Evolutionary conservation across 1,140 invertebrate genomes (phyloP), one percentile per base, ranked within the genome.

Genomic region (Ceratitis capitata): DNA sequence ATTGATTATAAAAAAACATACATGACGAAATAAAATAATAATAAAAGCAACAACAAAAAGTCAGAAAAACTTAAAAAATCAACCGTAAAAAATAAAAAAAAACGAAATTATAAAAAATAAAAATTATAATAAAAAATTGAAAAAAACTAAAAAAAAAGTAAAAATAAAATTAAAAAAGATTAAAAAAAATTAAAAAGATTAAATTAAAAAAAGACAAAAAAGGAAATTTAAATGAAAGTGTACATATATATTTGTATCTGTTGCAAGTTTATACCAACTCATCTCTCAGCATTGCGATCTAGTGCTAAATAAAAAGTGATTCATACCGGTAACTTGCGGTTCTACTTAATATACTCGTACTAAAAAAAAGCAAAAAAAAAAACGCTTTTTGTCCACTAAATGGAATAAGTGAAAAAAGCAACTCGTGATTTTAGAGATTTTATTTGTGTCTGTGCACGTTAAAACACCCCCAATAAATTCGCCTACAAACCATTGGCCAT

Each of bases 251-350:
- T 78, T 78, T n/a, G 69, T 78, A 19, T 7, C 19, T 45, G 42
- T 78, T 23, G 69, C 69, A 78, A 78, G 35, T 45, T n/a, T 78
- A 39, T 9, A 78, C 29, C n/a, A n/a, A n/a, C n/a, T 69, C 12
- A 45, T 56, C n/a, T 23, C n/a, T 5, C 51, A 26, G 42, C n/a
- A n/a, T n/a, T n/a, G n/a, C 10, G 35, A 78, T 45, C 42, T 78
- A 35, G 69, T 78, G 35, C 69, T 78, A 45, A 78, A 78, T 56
- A 42, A 78, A 78, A 45, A 45, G 35, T 78, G 69, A 78, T 78
- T 78, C 69, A 78, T 42, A 23, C 69, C 69, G 69, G 69, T 47
- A 78, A 45, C 39, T 78, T 78, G 69, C 69, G 69, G 69, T 45
- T 78, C 61, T 12, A 45, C n/a, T 19, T 39, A n/a, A n/a, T n/a